Evolutionary conservation across 2,888 invertebrate species (phyloP), one percentile per base, ranked within the genome.

Genomic region (Parnassius glacialis): DNA sequence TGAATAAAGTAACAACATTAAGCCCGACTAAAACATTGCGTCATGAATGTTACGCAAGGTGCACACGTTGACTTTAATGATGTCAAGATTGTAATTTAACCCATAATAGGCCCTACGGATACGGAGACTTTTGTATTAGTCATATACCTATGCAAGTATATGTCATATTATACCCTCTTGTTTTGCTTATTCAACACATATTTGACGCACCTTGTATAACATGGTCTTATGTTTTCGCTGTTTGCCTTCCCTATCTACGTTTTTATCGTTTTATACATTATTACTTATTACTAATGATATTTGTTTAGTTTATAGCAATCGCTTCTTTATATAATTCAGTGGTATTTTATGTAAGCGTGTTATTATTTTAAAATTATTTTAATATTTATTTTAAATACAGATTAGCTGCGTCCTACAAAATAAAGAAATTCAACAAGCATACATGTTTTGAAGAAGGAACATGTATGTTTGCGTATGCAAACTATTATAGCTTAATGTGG

Each of bases 51-150:
- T 62, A 52, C 58, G 45, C 45, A 54, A 58, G 50, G 25, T 51
- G 50, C 53, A 43, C 57, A 62, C 54, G 58, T 50, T 55, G 50
- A 50, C 11, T 59, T 13, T 53, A 67, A 65, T 57, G 50, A 63
- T 67, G 66, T 67, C 65, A 67, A 65, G 66, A 65, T 42, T 58
- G 54, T 61, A 57, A 62, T 57, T 59, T 65, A 61, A 65, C 65
- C 65, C 64, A 51, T 43, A 45, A 3, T 41, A 20, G 57, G 55
- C 63, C 60, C 51, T 60, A 60, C 53, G 16, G 16, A 59, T 60
- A 60, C 56, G 16, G 16, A 59, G 50, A 57, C 25, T 50, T 25
- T 52, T 52, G 52, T n/a, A n/a, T 64, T 59, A 57, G 44, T 59
- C 63, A 63, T 59, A 57, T 53, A 20, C 45, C 63, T 43, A 25